Evolutionary conservation across 2,113 vertebrate species (phyloP), one percentile per base, ranked within the genome.

Genomic region (Bufo bufo): DNA sequence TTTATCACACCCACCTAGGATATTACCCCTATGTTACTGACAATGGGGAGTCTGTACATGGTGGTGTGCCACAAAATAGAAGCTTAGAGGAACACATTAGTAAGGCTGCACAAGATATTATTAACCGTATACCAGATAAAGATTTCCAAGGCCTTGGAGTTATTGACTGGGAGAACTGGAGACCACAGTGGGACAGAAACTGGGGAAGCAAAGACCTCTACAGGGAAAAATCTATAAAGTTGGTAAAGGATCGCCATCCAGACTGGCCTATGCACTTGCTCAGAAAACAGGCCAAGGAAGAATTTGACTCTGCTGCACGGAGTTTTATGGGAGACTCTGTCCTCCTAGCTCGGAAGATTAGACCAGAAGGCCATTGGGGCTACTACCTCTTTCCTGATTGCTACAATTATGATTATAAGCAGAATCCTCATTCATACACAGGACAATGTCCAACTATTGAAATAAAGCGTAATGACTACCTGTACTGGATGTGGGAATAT

Each of bases 161-260:
- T 82, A 97, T 99, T 63, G 97, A 97, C 90, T 97, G 97, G 97
- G 97, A 98, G 93, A 96, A 95, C 91, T 99, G 97, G 97, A 95
- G 96, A 63, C 97, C 96, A 0, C 96, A 97, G 79, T 98, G 97
- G 97, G 95, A 97, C 0, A 94, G 97, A 88, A 99, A 98, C 89
- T 97, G 97, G 97, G 97, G 96, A 12, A 92, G 90, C 49, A 97
- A 97, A 92, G 92, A 93, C 71, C 95, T 97, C 89, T 98, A 98
- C 85, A 95, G 95, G 87, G 96, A 96, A 80, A 95, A 96, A 71
- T 98, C 96, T 19, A 94, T 96, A 11, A 95, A 96, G 71, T 94
- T 97, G 78, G 95, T 97, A 47, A 94, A 93, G 90, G 93, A 90
- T 50, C 91, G 79, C 5, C 95, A 98, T 86, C 97, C 97, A n/a